Percentiles rank a stretch among this genome's conserved stretches.
These are phyloP conservation scores for Dicyrtoma fusca DNA, from an alignment of 2,888 invertebrate genomes.

Conservation along the genomic window DNA sequence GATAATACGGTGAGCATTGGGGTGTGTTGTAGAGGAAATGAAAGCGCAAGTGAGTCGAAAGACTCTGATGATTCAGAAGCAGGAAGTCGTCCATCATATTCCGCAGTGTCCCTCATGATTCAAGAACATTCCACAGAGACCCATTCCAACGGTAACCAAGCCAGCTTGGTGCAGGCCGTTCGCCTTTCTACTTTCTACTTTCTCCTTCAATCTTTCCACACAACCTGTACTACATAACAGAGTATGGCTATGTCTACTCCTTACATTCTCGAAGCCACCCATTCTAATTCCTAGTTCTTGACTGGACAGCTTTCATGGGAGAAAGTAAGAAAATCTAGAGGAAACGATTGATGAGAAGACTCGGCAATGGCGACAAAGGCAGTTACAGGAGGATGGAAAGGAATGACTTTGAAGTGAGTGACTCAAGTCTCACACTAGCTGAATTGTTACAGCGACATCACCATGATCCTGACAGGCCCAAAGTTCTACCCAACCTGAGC, in stretches of 20 bases:
- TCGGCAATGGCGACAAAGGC: background rate
- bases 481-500: too few species aligned
- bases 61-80: conserved; percentile 39
- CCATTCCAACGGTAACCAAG: conserved; percentile 8
- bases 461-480: too few species aligned
- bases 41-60: conserved; percentile 54
- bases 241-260: conserved; percentile 30
- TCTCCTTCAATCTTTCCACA: conserved; percentile 33
- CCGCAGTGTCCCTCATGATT: conserved; percentile 23
- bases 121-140: conserved; percentile 11
- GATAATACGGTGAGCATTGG: conserved; percentile 45
- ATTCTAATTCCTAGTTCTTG: too few species aligned
- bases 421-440: too few species aligned
- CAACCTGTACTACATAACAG: conserved; percentile 42
- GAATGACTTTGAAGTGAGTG: background rate
- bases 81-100: conserved; percentile 56
- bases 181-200: background rate
- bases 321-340: background rate
- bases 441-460: too few species aligned
- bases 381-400: background rate
- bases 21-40: conserved; percentile 53
- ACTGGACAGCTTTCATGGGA: too few species aligned
- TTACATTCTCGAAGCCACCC: background rate
- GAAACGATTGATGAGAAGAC: background rate
- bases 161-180: too few species aligned